Percentiles rank a stretch among this genome's conserved stretches.
Conservation (phyloP, 2,113 vertebrate species). For the Microcebus murinus region DNA sequence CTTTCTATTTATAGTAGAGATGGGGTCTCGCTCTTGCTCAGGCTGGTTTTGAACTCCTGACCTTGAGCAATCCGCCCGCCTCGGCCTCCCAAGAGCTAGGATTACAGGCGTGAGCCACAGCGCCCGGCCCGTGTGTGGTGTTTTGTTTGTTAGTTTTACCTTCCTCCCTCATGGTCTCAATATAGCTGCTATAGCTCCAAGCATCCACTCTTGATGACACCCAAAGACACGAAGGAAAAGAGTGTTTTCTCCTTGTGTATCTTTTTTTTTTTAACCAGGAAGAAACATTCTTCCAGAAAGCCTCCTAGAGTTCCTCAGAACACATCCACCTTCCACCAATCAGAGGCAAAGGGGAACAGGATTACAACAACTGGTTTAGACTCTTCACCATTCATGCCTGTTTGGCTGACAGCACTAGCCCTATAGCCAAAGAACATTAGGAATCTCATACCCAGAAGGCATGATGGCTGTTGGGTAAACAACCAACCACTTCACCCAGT, state of each 20-base stretch:
- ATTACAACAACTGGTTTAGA: background rate
- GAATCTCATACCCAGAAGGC: background rate
- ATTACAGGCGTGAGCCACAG: too few relatives aligned
- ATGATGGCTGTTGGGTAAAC: background rate
- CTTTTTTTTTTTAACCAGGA: background rate
- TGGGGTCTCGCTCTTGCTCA: too few relatives aligned
- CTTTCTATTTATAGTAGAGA: too few relatives aligned
- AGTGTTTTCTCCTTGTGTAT: background rate
- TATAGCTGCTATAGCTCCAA: background rate
- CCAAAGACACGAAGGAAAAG: background rate
- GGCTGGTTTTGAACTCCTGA: too few relatives aligned
- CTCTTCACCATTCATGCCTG: background rate
- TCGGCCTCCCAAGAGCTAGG: too few relatives aligned
- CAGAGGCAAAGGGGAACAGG: background rate
- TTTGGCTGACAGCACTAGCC: background rate
- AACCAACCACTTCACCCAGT: background rate
- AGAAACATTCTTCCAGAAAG: constrained; percentile 40
- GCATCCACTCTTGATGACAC: background rate
- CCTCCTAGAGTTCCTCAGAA: background rate
- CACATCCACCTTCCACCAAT: background rate
- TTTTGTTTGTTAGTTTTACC: background rate
- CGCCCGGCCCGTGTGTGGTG: background rate
- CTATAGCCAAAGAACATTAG: background rate
- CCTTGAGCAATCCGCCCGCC: too few relatives aligned
- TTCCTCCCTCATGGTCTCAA: background rate